Evolutionary conservation across 2,113 vertebrate genomes (phyloP), one percentile per base, ranked within the genome.

Genomic region (Nycticebus coucang): DNA sequence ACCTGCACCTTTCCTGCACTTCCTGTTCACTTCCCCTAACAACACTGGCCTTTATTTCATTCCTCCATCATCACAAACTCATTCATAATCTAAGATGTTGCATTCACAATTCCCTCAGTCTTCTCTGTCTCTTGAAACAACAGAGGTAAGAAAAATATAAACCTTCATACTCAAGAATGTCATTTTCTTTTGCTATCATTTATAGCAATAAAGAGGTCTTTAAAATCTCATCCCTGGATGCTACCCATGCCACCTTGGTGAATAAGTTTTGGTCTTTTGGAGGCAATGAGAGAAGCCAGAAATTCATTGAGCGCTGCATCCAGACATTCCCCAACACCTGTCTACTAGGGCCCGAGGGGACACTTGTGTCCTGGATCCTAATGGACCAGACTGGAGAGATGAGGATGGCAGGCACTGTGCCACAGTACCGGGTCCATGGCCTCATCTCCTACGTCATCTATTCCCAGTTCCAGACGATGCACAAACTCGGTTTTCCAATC

Each of bases 361-460:
- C 26, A 0, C 96, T 37, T 4, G 91, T 80, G n/a, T 91, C 89
- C 68, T 97, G 97, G 95, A 4, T 0, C 18, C 45, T 96, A 22
- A 97, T 97, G 94, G 96, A 97, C 68, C 78, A 97, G 8, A 97
- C 89, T 5, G 96, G 96, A 66, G 96, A 97, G 69, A n/a, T 90
- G 0, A 57, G 95, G 33, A 90, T 97, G 45, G 93, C 66, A 7
- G 96, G 60, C 35, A 96, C 96, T 0, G 0, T 94, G 13, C 95
- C 91, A 4, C 66, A 96, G 24, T 97, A 96, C 86, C 72, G 86
- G 19, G 0, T 0, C 4, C 95, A 57, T 3, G 97, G 93, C 45
- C 92, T 97, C 0, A 7, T 94, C 28, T 45, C 95, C 15, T 60
- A 94, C 0, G 0, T 80, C 4, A 0, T 95, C 55, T 80, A 93